Evolutionary conservation across 2,797 vertebrate species (phyloP).

Genomic region (Diplodus puntazzo): DNA sequence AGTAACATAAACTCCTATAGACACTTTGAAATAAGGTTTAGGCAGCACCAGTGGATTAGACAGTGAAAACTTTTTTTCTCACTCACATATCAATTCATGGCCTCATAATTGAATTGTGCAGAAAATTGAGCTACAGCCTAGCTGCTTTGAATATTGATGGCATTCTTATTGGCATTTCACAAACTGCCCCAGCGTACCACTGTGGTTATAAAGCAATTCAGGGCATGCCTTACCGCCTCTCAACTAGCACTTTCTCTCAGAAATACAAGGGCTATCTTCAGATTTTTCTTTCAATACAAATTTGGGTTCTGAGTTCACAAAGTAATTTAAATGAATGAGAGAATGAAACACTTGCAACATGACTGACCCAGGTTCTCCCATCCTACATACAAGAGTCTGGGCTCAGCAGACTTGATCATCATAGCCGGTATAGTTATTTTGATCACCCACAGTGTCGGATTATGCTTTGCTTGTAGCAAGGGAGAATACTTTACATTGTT

Average conservation of each 20-base stretch:
- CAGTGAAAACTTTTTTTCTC: neutral
- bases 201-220: slow-evolving; percentile 1
- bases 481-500: neutral
- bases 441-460: neutral
- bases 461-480: neutral
- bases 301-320: too few species aligned
- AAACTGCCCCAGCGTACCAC: neutral
- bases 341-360: slow-evolving; percentile 2
- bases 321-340: slow-evolving; percentile 1
- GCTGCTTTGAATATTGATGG: neutral
- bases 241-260: neutral
- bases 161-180: slow-evolving; percentile 14
- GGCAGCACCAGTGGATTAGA: neutral
- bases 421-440: neutral
- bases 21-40: neutral
- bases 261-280: neutral
- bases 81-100: neutral
- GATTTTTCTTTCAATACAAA: too few species aligned
- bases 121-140: neutral
- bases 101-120: neutral
- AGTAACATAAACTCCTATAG: neutral
- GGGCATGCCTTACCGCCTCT: too few species aligned
- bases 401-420: neutral
- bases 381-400: neutral
- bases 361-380: neutral